phyloP scores from a whole-genome alignment of 2,888 invertebrate species.

The Frankliniella fusca region DNA sequence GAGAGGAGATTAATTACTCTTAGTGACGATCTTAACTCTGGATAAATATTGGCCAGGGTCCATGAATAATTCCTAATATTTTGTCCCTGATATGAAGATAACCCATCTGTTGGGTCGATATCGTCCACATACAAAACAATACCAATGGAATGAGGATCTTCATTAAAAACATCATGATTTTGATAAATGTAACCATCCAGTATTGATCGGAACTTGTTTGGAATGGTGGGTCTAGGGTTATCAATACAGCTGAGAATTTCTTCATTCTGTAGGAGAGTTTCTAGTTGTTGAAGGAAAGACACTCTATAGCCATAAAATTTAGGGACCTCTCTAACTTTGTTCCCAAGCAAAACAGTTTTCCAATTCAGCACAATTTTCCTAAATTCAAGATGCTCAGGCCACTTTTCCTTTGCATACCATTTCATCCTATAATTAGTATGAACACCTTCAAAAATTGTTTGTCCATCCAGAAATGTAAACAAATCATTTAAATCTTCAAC shows the following conservation, averaged over 20 bases:
- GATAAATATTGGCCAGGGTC: neutral
- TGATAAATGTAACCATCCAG: neutral
- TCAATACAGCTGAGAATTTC: neutral
- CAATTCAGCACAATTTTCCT: neutral
- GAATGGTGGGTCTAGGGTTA: neutral
- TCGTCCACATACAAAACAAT: neutral
- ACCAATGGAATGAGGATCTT: neutral
- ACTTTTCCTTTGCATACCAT: neutral
- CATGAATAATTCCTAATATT: neutral
- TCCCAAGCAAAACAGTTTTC: neutral
- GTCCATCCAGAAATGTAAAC: neutral
- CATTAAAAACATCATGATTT: neutral
- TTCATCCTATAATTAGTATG: neutral
- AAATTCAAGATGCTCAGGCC: neutral
- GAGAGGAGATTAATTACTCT: neutral
- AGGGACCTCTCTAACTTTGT: neutral
- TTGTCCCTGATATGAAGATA: neutral
- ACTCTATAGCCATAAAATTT: neutral
- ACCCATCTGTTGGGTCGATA: neutral
- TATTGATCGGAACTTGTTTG: neutral
- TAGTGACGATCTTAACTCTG: neutral
- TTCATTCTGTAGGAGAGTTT: neutral
- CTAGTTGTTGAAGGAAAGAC: neutral
- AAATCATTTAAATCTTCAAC: neutral
- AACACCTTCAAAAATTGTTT: neutral